Evolutionary conservation across 1,140 invertebrate genomes (phyloP).

Genomic region (Drosophila parabipectinata): DNA sequence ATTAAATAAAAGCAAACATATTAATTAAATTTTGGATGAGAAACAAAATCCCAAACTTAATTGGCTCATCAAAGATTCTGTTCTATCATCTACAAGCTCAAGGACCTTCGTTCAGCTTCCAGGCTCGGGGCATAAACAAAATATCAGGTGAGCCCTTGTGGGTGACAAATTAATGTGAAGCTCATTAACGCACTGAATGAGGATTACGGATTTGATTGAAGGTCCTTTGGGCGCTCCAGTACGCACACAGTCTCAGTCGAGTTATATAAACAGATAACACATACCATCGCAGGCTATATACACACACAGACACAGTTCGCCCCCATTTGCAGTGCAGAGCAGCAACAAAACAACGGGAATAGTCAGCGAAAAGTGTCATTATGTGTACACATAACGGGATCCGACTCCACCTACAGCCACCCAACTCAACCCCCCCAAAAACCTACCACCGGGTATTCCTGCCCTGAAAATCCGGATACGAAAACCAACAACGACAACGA

Average conservation of each 20-base stretch:
- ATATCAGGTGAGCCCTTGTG: conserved; percentile 69
- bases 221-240: conserved; percentile 68
- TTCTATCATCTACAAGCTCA: conserved; percentile 24
- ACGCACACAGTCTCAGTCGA: conserved; percentile 41
- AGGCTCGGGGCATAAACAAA: conserved; percentile 32
- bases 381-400: conserved; percentile 54
- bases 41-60: not conserved
- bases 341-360: conserved; percentile 37
- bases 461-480: conserved; percentile 27
- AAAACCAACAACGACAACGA: conserved; percentile 34
- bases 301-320: conserved; percentile 46
- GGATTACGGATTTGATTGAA: conserved; percentile 80
- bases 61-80: conserved; percentile 4
- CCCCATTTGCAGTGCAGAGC: conserved; percentile 50
- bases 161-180: conserved; percentile 79
- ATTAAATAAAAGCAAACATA: not conserved
- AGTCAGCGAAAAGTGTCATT: conserved; percentile 73
- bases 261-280: conserved; percentile 48
- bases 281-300: conserved; percentile 22
- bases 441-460: not conserved
- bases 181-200: conserved; percentile 81
- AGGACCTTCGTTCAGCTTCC: conserved; percentile 51
- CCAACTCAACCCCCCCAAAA: not conserved
- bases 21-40: not conserved
- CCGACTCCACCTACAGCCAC: conserved; percentile 31